Evolutionary conservation across 1,140 invertebrate species (phyloP).

Genomic region (Aethina tumida): DNA sequence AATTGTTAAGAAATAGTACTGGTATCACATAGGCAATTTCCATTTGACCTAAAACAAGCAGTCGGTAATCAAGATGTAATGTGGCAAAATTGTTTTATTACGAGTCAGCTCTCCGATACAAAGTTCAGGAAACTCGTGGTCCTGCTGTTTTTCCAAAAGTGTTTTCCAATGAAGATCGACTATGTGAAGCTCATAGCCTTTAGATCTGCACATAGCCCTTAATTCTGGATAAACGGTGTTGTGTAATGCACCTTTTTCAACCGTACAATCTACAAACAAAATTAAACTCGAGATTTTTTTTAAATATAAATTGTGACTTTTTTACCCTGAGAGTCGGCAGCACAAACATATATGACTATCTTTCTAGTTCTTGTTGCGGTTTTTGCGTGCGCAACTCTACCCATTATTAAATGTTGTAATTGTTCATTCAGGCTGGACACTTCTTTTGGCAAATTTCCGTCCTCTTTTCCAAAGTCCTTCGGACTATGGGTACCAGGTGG

Average conservation of each 20-base stretch:
- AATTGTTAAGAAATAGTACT: conserved; percentile 63
- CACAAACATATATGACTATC: conserved; percentile 57
- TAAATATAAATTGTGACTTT: conserved; percentile 1
- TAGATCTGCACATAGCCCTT: conserved; percentile 44
- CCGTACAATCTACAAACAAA: conserved; percentile 44
- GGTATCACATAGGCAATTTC: conserved; percentile 63
- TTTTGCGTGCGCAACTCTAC: conserved; percentile 39
- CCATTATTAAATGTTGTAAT: conserved; percentile 46
- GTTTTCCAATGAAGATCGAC: conserved; percentile 61
- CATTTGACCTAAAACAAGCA: conserved; percentile 46
- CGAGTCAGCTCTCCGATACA: conserved; percentile 62
- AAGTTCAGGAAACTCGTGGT: conserved; percentile 63
- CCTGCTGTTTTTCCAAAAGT: conserved; percentile 51
- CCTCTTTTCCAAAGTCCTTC: conserved; percentile 29
- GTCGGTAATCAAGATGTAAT: conserved; percentile 3
- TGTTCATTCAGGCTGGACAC: conserved; percentile 36
- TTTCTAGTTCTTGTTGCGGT: conserved; percentile 43
- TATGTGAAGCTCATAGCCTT: conserved; percentile 59
- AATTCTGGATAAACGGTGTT: conserved; percentile 53
- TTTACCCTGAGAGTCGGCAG: conserved; percentile 57
- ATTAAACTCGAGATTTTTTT: conserved; percentile 5
- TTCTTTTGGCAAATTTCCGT: conserved; percentile 32
- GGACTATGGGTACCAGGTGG: conserved; percentile 38
- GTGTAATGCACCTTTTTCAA: conserved; percentile 54
- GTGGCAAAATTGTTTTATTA: conserved; percentile 33